phyloP scores from a whole-genome alignment of 2,797 vertebrate genomes.

The Hydrolagus colliei region DNA sequence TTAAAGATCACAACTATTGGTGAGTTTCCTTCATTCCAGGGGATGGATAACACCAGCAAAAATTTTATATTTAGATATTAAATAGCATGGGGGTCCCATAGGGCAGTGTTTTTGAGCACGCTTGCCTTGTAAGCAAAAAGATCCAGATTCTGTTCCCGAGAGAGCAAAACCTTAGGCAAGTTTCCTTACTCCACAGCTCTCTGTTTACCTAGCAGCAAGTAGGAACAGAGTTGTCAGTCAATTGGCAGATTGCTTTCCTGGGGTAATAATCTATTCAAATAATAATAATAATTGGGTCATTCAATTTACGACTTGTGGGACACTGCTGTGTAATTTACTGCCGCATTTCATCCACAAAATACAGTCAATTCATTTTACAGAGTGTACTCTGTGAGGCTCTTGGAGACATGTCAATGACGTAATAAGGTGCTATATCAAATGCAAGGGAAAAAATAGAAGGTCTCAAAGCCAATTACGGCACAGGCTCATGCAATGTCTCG shows the following conservation, averaged over 20 bases:
- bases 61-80: not conserved
- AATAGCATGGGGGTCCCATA: not conserved
- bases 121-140: constrained; percentile 33
- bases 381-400: constrained; percentile 35
- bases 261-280: too few species aligned
- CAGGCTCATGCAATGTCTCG: not conserved
- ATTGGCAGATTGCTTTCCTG: too few species aligned
- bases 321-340: too few species aligned
- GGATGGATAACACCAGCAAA: not conserved
- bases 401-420: constrained; percentile 29
- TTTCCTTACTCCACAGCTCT: too few species aligned
- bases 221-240: too few species aligned
- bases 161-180: too few species aligned
- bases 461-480: too few species aligned
- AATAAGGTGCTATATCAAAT: not conserved
- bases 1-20: too few species aligned
- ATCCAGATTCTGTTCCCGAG: constrained; percentile 3
- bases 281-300: not conserved
- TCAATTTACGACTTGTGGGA: constrained; percentile 31
- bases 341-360: not conserved
- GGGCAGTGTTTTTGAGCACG: constrained; percentile 36
- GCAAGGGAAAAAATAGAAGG: not conserved
- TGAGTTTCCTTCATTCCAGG: not conserved
- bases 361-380: constrained; percentile 37
- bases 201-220: too few species aligned